A percentile compares a stretch with the other conserved stretches of the same genome.
These are phyloP conservation scores for Pterocles gutturalis DNA, from an alignment of 2,113 vertebrate genomes.

Conservation along the genomic window DNA sequence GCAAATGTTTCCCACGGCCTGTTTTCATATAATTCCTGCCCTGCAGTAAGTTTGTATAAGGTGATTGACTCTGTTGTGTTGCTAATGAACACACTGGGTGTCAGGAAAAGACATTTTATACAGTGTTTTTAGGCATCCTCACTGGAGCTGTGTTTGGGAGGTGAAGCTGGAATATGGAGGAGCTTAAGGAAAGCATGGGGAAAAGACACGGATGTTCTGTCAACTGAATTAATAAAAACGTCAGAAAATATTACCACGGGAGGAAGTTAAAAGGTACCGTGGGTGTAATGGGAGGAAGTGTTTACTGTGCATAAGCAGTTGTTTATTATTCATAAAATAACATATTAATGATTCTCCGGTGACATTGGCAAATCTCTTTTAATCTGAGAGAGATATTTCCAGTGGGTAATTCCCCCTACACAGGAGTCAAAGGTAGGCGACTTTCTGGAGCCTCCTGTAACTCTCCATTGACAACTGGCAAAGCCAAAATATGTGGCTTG, in stretches of 20 bases:
- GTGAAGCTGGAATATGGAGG: neutral
- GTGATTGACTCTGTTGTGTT: neutral
- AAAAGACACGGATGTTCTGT: neutral
- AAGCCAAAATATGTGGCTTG: neutral
- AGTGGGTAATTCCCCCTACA: neutral
- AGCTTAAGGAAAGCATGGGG: neutral
- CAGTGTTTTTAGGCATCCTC: neutral
- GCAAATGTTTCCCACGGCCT: neutral
- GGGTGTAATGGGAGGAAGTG: neutral
- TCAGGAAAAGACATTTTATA: neutral
- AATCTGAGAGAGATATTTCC: neutral
- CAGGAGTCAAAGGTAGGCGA: neutral
- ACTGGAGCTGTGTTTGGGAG: neutral
- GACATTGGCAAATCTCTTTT: neutral
- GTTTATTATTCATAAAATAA: neutral
- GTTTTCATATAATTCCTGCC: neutral
- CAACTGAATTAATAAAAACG: neutral
- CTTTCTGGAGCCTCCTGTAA: neutral
- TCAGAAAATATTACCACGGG: neutral
- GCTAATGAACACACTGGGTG: neutral
- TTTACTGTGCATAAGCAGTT: accelerated
- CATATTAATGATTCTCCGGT: neutral
- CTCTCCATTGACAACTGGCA: neutral
- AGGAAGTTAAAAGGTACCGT: neutral
- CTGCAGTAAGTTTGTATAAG: neutral